Base-by-base conservation (phyloP, 2,113 vertebrate species). In the Apteryx mantelli region DNA sequence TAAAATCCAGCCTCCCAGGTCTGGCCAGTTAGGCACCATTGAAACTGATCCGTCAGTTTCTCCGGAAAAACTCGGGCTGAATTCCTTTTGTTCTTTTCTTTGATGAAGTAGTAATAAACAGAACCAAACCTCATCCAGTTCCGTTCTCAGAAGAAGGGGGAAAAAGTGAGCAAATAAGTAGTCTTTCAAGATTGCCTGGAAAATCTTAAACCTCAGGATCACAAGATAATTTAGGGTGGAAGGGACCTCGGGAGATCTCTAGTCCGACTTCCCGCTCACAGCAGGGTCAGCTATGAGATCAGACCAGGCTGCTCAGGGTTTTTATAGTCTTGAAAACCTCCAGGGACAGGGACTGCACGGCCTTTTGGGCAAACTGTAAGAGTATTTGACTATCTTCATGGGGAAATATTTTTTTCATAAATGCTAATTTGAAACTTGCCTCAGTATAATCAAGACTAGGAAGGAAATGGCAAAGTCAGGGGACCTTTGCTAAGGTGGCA, bases 371-470 rank as follows among this genome's bases (percentile, higher is more conserved):
- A 61, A 4, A 24, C 20, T 89, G 4, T 79, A 55, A 10, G n/a
- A 8, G 12, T 21, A 30, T 22, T 50, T n/a, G 26, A 12, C 46
- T 38, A 18, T 3, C 15, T 55, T n/a, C 7, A 2, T 11, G 32
- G n/a, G 13, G 14, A 16, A 3, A 14, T 68, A 0, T 0, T 20
- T 20, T 15, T 61, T 18, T 46, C 44, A 7, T 25, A 1, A 34
- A 46, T 50, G 60, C 18, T 5, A 9, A 32, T 58, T 58, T 18
- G 56, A 58, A 58, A 30, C 56, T 18, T 58, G 16, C 18, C 28
- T 4, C 13, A n/a, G 36, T 21, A n/a, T 20, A 48, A 4, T 55
- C 4, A 7, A 10, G n/a, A 2, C 4, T 34, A 11, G 44, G 78
- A 52, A 61, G 60, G 55, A 34, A 77, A 14, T 21, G 40, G n/a